Base-by-base conservation (phyloP, 37 sponge, comb jelly and placozoan genomes). In the Ephydatia muelleri region DNA sequence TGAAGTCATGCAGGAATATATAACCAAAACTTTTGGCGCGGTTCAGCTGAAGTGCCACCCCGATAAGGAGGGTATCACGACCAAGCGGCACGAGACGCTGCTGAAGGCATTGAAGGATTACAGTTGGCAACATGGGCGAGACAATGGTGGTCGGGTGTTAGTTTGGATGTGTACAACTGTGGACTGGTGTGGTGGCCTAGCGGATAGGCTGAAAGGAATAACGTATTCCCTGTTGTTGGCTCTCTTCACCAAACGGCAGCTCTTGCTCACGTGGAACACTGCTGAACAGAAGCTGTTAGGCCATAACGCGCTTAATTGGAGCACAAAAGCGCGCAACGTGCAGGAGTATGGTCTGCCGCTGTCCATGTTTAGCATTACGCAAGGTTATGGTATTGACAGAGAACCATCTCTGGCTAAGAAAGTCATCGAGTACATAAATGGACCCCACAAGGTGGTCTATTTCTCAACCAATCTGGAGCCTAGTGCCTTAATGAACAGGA, bases 391-490 rank as follows among this genome's bases (percentile, higher is more conserved):
- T 57, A 57, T 57, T 11, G 57, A 57, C 16, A 57, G 16, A 14
- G 57, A 57, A 57, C 57, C 57, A 21, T 57, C 57, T 21, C 57
- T 57, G 1, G 57, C 57, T 21, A 57, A 57, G 57, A 57, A 57
- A 14, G 16, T 57, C 57, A 57, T 57, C 0, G 57, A 57, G 19
- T 57, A 37, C 28, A 86, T 86, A 13, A 43, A 48, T 21, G 66
- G 81, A 0, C 27, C 19, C 5, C 32, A 27, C 4, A 37, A 31
- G 2, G 29, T 33, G 19, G 47, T 86, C 0, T 11, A 80, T 33
- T 34, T 86, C 16, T 22, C 72, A 21, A 86, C 81, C 2, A 86
- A 86, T 38, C 49, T 80, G 13, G 81, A 86, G 38, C 87, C 87
- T 30, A 38, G 39, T 29, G 25, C 75, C 12, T 40, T 86, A 0